Evolutionary conservation across 2,113 vertebrate genomes (phyloP), one percentile per base, ranked within the genome.

Genomic region (Callorhinus ursinus): DNA sequence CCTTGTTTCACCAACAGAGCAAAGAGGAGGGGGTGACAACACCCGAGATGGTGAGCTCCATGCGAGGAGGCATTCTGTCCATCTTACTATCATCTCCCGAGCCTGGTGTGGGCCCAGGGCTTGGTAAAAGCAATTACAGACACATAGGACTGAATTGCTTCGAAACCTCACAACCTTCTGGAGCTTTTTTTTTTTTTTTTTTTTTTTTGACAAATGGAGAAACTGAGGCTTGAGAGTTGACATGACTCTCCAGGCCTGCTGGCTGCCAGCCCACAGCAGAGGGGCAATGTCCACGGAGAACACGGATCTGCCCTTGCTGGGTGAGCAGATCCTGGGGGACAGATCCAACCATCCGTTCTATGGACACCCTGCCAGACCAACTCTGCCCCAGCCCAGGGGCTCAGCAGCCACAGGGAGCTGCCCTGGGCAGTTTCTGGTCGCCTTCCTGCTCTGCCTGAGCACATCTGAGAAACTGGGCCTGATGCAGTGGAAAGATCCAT

Each of bases 391-490:
- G 9, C 5, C n/a, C 72, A 57, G 46, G 53, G 69, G 22, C 55
- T 85, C 33, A 14, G 36, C 0, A 1, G 24, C 12, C 39, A 0
- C 16, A 55, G 31, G 31, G 18, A 82, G 7, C 19, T n/a, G 2
- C 15, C 28, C 14, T 42, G 12, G 26, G 10, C 39, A 4, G 22
- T 82, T 71, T 88, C 26, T 18, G 6, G 12, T 65, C 24, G 11
- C 42, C 61, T 90, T 89, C 26, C 49, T 26, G 24, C 89, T 87
- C 51, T 81, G 16, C 46, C 67, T 33, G 39, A 79, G 14, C 16
- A 76, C 46, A 46, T 4, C 14, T 36, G 28, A 89, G 55, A 88
- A 69, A 26, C 0, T 46, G 33, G 46, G 93, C 13, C 28, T 18
- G 46, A 51, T 13, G 1, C 9, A 33, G 13, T 65, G 33, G 21